Conservation (phyloP, 2,888 invertebrate genomes). For the Zaprionus bogoriensis region DNA sequence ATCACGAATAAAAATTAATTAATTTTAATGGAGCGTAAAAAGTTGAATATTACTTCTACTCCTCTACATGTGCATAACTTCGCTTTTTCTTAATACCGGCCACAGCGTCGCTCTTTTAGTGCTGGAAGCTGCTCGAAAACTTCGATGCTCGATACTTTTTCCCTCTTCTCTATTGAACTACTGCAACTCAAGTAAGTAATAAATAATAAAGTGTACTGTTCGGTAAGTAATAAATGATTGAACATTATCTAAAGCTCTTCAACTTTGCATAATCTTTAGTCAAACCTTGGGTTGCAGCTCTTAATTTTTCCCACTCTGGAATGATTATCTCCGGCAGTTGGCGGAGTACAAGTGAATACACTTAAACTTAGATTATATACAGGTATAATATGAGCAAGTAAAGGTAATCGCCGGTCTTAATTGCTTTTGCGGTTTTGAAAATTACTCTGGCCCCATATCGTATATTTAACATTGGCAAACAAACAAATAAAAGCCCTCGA, state of each 20-base stretch:
- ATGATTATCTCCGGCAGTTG: background rate
- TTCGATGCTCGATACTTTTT: background rate
- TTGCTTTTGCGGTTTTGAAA: constrained; percentile 9
- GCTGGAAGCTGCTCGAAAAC: background rate
- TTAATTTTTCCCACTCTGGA: background rate
- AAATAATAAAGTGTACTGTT: too few species aligned
- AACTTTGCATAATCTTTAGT: background rate
- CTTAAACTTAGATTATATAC: background rate
- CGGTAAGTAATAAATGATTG: background rate
- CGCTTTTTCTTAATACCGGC: background rate
- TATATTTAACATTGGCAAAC: constrained; percentile 4
- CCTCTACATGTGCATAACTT: background rate
- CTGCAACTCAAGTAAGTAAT: background rate
- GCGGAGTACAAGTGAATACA: background rate
- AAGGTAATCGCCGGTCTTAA: constrained; percentile 2
- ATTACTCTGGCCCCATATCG: constrained; percentile 10
- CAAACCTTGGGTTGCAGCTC: background rate
- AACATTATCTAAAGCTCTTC: background rate
- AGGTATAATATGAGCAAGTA: background rate
- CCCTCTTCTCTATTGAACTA: background rate
- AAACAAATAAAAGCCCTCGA: background rate
- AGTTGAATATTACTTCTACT: constrained; percentile 33
- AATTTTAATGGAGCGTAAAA: constrained; percentile 71
- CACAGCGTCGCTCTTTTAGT: background rate
- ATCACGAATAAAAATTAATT: constrained; percentile 70